Evolutionary conservation across 1,140 invertebrate genomes (phyloP).

Genomic region (Heliothis subflexa): DNA sequence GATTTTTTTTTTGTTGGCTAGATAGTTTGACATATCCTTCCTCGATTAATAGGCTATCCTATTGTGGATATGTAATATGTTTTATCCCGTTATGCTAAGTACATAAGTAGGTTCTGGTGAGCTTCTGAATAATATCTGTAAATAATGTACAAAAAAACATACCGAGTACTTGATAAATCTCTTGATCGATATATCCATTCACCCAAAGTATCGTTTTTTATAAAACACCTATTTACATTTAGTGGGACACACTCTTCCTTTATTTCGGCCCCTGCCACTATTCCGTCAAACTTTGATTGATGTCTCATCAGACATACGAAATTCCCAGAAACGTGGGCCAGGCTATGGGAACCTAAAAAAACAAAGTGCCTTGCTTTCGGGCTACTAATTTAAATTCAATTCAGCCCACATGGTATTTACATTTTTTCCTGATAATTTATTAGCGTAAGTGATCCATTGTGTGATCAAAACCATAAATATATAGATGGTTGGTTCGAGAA

Average conservation of each 20-base stretch:
- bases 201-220: background rate
- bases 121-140: no score
- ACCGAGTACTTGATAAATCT: background rate
- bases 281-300: conserved; percentile 17
- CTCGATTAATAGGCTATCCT: no score
- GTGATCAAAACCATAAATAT: background rate
- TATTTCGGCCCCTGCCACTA: conserved; percentile 1
- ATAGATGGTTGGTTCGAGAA: background rate
- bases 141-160: background rate
- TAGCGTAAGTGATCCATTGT: background rate
- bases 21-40: no score
- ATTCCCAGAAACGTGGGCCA: conserved; percentile 8
- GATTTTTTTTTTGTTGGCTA: no score
- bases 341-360: background rate
- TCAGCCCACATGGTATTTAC: background rate
- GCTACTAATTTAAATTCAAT: conserved; percentile 37
- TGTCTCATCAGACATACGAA: background rate
- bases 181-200: background rate
- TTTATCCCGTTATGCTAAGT: no score
- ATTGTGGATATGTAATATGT: no score
- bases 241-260: background rate
- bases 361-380: conserved; percentile 11
- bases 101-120: no score
- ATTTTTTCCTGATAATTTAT: conserved; percentile 11
- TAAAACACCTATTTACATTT: background rate